phyloP scores from a whole-genome alignment of 2,797 vertebrate genomes.

The Chloroceryle amazona region DNA sequence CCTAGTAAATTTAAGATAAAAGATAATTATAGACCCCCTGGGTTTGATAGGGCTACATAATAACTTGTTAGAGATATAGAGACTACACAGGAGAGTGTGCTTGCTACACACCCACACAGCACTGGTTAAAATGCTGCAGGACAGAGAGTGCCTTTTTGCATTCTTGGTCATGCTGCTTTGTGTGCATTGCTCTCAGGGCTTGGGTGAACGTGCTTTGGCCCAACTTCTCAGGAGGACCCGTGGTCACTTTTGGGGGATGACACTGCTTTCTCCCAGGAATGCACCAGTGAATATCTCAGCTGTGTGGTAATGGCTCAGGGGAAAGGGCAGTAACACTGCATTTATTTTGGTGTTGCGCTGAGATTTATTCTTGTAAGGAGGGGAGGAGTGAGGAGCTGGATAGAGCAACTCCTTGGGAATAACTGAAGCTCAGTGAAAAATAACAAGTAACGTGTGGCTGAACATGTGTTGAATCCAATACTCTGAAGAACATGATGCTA shows the following conservation, averaged over 20 bases:
- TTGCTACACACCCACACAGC: fast-evolving
- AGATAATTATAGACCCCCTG: not conserved
- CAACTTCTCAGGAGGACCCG: fast-evolving
- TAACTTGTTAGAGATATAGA: not conserved
- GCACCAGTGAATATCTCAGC: not conserved
- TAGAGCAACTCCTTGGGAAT: not conserved
- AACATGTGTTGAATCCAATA: not conserved
- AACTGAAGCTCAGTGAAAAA: not conserved
- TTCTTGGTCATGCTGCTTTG: fast-evolving
- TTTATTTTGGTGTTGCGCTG: not conserved
- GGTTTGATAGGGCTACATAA: not conserved
- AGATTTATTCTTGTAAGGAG: not conserved
- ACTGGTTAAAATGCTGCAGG: not conserved
- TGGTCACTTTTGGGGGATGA: fast-evolving
- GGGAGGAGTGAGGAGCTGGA: not conserved
- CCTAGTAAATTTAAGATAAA: not conserved
- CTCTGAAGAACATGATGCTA: not conserved
- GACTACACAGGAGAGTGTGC: not conserved
- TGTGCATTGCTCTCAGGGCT: not conserved
- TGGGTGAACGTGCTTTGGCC: fast-evolving
- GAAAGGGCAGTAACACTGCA: not conserved
- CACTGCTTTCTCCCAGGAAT: not conserved
- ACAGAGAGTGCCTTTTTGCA: not conserved
- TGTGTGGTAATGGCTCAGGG: not conserved
- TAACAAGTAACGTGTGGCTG: not conserved